Percentiles rank a stretch among this genome's conserved stretches.
These are phyloP conservation scores for Zaprionus africanus DNA, from an alignment of 1,140 invertebrate species.

Conservation along the genomic window DNA sequence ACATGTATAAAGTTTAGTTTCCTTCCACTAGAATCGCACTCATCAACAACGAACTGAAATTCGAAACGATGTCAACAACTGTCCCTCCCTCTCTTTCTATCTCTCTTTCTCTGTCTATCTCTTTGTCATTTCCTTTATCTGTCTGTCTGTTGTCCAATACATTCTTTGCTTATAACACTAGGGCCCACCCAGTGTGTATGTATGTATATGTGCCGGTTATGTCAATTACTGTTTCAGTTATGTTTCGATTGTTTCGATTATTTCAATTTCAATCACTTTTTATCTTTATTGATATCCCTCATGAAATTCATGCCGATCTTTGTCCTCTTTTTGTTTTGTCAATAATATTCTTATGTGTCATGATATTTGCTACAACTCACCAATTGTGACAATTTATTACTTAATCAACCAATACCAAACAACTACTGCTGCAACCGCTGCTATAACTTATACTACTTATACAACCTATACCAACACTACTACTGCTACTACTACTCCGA, in stretches of 20 bases:
- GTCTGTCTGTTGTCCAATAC: conserved; percentile 3
- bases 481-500: conserved; percentile 8
- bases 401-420: conserved; percentile 26
- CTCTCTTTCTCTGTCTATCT: background rate
- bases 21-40: background rate
- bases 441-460: conserved; percentile 23
- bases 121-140: background rate
- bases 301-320: conserved; percentile 43
- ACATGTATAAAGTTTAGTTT: conserved; percentile 6
- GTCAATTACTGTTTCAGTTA: conserved; percentile 47
- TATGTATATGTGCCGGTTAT: conserved; percentile 49
- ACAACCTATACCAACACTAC: conserved; percentile 8
- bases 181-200: conserved; percentile 41
- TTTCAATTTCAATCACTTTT: conserved; percentile 31
- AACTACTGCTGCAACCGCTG: conserved; percentile 32
- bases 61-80: conserved; percentile 13
- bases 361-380: conserved; percentile 62
- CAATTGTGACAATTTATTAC: conserved; percentile 58
- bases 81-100: background rate
- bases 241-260: conserved; percentile 13
- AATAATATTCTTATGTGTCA: conserved; percentile 45
- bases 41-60: conserved; percentile 10
- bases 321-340: conserved; percentile 21
- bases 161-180: conserved; percentile 1
- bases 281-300: conserved; percentile 28